Conservation (phyloP, 2,113 vertebrate species). For the Tachuris rubrigastra region DNA sequence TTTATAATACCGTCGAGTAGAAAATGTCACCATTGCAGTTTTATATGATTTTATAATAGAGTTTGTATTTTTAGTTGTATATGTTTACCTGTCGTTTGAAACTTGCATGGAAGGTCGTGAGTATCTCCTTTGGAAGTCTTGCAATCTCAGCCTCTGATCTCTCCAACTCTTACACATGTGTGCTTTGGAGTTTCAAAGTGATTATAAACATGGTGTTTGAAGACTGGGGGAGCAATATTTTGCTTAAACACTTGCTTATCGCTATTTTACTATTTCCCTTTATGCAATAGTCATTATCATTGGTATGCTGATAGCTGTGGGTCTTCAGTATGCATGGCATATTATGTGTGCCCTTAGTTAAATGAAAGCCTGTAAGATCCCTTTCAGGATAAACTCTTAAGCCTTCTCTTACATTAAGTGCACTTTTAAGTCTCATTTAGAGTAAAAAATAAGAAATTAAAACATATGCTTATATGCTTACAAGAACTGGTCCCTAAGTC, state of each 20-base stretch:
- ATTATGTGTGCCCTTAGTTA: neutral
- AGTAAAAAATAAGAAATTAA: neutral
- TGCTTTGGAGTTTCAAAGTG: neutral
- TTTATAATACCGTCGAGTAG: neutral
- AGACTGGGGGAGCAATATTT: neutral
- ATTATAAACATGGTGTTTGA: neutral
- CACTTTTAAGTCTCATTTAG: neutral
- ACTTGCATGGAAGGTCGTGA: neutral
- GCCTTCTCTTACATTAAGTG: neutral
- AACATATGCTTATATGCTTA: neutral
- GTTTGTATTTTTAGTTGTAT: neutral
- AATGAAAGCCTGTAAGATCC: neutral
- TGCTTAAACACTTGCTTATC: neutral
- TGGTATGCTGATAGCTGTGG: neutral
- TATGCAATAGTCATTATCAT: neutral
- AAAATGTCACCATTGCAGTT: neutral
- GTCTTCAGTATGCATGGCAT: neutral
- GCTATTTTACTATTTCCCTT: neutral
- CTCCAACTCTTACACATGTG: neutral
- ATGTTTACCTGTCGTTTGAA: neutral
- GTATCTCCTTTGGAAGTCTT: neutral
- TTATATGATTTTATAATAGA: neutral
- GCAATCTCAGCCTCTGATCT: neutral
- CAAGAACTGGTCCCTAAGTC: slow-evolving; percentile 10
- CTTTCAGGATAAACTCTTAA: neutral